Percentiles rank a stretch among this genome's conserved stretches.
Evolutionary conservation across 2,888 invertebrate species (phyloP).

Genomic region (Lymantria monacha): DNA sequence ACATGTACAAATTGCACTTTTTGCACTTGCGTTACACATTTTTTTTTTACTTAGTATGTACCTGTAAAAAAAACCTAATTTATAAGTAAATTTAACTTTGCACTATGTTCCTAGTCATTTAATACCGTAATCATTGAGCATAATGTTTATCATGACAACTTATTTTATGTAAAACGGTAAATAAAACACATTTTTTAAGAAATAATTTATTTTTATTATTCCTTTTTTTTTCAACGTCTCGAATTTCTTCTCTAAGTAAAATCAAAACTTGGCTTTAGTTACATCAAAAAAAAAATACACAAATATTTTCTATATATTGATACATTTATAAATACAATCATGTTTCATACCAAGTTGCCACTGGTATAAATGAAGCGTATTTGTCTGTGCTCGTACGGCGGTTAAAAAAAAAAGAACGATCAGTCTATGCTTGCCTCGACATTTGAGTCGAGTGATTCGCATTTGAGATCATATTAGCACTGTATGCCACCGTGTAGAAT

Average conservation of each 20-base stretch:
- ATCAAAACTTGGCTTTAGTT: conserved; percentile 80
- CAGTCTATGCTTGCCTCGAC: conserved; percentile 56
- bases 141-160: conserved; percentile 10
- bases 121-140: conserved; percentile 4
- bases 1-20: conserved; percentile 25
- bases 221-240: conserved; percentile 72
- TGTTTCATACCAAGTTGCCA: conserved; percentile 49
- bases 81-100: conserved; percentile 2
- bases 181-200: conserved; percentile 75
- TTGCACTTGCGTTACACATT: conserved; percentile 10
- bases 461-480: conserved; percentile 59
- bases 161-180: conserved; percentile 26
- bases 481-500: conserved; percentile 6
- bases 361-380: conserved; percentile 50
- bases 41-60: conserved; percentile 9
- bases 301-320: conserved; percentile 63
- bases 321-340: conserved; percentile 68
- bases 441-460: conserved; percentile 43
- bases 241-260: conserved; percentile 76
- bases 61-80: conserved; percentile 13
- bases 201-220: conserved; percentile 80
- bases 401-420: conserved; percentile 39
- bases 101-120: conserved; percentile 29
- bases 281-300: conserved; percentile 79
- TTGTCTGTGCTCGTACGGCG: conserved; percentile 26